Evolutionary conservation across 2,113 vertebrate species (phyloP), one percentile per base, ranked within the genome.

Genomic region (Garra rufa): DNA sequence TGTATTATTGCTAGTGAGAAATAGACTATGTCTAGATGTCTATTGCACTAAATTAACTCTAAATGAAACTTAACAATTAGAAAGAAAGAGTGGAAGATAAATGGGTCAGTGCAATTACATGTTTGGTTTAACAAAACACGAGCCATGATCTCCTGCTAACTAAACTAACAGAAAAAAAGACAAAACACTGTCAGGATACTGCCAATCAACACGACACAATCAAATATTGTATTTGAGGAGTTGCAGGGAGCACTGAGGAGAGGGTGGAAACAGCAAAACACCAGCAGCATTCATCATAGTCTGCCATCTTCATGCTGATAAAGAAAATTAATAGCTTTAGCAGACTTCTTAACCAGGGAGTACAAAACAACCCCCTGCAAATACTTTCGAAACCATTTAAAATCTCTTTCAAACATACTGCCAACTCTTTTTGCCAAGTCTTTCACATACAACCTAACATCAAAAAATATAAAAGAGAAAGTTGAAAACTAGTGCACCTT

Each of bases 301-400:
- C 71, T 19, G 71, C 71, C 43, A 75, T 48, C 71, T 75, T 75
- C 71, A 75, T 50, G 71, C 71, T 75, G 71, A 50, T 75, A 17
- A 13, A 50, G 46, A 75, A 50, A 75, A 75, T 75, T 9, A 50
- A 75, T 50, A 75, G 14, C 26, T 69, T 69, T 38, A 21, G 17
- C 65, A 38, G 14, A 14, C 8, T 30, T 75, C 46, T 9, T 30
- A 30, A 75, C 3, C 46, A 28, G 15, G 6, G 44, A 73, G 70
- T 15, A 73, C n/a, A 73, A 44, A 24, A 41, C 69, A 73, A 44
- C 69, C 69, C 71, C 46, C 73, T 75, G 73, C 14, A 48, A 75
- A 75, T 26, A 75, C 8, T 50, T 46, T 48, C 3, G 2, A 9
- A 46, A 73, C 1, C 41, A 8, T 44, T 73, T 46, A 73, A 69